A percentile compares a stretch with the other conserved stretches of the same genome.
These are phyloP conservation scores for Pteropus alecto DNA, from an alignment of 2,113 vertebrate genomes.

Conservation along the genomic window DNA sequence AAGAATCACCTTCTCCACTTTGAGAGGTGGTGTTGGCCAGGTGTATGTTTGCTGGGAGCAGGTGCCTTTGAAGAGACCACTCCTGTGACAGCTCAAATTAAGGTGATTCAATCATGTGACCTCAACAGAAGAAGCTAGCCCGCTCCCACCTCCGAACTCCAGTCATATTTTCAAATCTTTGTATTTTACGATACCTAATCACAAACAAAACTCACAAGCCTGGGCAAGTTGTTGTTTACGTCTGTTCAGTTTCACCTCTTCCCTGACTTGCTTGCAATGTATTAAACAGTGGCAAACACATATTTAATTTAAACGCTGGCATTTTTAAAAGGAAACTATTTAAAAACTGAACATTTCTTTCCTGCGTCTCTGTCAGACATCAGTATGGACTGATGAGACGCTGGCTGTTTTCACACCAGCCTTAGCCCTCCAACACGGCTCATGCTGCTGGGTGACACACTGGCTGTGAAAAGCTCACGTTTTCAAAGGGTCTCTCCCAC, in stretches of 20 bases:
- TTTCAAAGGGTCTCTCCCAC: not conserved
- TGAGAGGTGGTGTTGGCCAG: not conserved
- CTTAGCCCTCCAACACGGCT: not conserved
- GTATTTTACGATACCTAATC: not conserved
- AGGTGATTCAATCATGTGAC: not conserved
- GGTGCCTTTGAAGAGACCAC: not conserved
- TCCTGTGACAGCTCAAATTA: not conserved
- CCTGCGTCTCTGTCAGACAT: not conserved
- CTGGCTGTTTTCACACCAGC: not conserved
- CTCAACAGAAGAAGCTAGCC: not conserved
- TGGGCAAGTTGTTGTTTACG: not conserved
- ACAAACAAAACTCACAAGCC: not conserved
- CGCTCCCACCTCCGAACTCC: not conserved
- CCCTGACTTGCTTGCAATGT: not conserved
- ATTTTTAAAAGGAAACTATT: not conserved
- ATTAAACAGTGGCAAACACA: not conserved
- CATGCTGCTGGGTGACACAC: rapidly evolving
- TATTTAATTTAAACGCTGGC: not conserved
- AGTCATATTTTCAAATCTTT: not conserved
- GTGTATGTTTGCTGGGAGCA: not conserved
- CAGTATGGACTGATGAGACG: not conserved
- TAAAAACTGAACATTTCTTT: not conserved
- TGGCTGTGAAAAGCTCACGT: not conserved
- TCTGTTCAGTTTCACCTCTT: not conserved
- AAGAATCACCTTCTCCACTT: not conserved